Conservation (phyloP, 2,888 invertebrate genomes). For the Pterostichus niger region DNA sequence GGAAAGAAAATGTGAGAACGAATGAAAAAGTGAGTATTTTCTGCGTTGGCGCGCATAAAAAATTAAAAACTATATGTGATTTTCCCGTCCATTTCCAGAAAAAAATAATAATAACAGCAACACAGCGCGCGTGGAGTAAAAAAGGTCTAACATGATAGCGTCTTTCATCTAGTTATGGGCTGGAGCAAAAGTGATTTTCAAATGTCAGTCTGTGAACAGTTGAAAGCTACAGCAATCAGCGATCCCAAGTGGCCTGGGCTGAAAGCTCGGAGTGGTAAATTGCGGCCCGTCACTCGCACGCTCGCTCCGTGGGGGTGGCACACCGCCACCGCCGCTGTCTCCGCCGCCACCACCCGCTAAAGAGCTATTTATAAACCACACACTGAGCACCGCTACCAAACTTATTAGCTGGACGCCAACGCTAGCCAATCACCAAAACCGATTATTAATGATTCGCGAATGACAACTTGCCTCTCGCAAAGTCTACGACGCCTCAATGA, state of each 20-base stretch:
- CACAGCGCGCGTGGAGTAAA: conserved; percentile 55
- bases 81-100: conserved; percentile 55
- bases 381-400: conserved; percentile 22
- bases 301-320: conserved; percentile 25
- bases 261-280: conserved; percentile 67
- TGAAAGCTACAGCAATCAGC: conserved; percentile 67
- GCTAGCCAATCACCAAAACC: conserved; percentile 44
- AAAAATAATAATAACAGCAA: conserved; percentile 58
- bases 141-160: conserved; percentile 63
- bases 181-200: conserved; percentile 66
- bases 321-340: conserved; percentile 9
- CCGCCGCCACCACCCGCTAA: conserved; percentile 30
- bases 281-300: conserved; percentile 66
- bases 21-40: conserved; percentile 25
- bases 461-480: conserved; percentile 10
- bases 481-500: conserved; percentile 20
- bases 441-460: conserved; percentile 50
- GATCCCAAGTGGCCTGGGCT: conserved; percentile 67
- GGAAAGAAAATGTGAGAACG: not conserved
- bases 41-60: conserved; percentile 38
- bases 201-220: conserved; percentile 67
- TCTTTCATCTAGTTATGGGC: conserved; percentile 67
- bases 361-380: conserved; percentile 60
- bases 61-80: conserved; percentile 54
- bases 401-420: conserved; percentile 48